These are phyloP conservation scores for Eupeodes luniger DNA, from an alignment of 2,888 invertebrate genomes.

Conservation along the genomic window DNA sequence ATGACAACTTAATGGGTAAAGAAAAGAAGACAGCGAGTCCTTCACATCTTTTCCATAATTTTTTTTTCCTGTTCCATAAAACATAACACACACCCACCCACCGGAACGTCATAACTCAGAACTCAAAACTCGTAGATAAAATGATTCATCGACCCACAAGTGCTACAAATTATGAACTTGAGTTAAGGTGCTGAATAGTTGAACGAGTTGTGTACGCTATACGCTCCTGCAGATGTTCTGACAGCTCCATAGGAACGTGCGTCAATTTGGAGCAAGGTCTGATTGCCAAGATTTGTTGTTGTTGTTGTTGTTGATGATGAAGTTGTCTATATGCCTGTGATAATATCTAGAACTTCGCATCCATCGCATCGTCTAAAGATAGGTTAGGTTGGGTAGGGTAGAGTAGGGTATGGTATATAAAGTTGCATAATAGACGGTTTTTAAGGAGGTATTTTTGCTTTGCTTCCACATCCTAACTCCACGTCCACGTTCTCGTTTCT, in stretches of 20 bases:
- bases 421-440: slow-evolving; percentile 9
- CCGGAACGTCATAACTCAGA: neutral
- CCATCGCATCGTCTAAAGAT: neutral
- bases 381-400: too few species aligned
- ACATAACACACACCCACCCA: neutral
- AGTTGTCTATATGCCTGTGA: neutral
- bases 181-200: slow-evolving; percentile 34
- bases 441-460: slow-evolving; percentile 20
- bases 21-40: slow-evolving; percentile 16
- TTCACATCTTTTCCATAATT: slow-evolving; percentile 46
- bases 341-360: neutral
- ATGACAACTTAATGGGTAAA: slow-evolving; percentile 45
- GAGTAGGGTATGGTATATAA: neutral
- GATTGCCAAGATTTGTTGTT: slow-evolving; percentile 1
- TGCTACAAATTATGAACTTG: slow-evolving; percentile 70
- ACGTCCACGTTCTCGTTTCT: neutral
- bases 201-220: neutral
- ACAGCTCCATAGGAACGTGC: slow-evolving; percentile 26
- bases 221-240: neutral
- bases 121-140: slow-evolving; percentile 6
- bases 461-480: neutral
- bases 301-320: neutral
- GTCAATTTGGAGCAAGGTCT: slow-evolving; percentile 63
- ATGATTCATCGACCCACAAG: slow-evolving; percentile 56
- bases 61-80: neutral